A percentile compares a stretch with the other conserved stretches of the same genome.
Evolutionary conservation across 2,113 vertebrate genomes (phyloP).

Genomic region (Thamnophis sirtalis): DNA sequence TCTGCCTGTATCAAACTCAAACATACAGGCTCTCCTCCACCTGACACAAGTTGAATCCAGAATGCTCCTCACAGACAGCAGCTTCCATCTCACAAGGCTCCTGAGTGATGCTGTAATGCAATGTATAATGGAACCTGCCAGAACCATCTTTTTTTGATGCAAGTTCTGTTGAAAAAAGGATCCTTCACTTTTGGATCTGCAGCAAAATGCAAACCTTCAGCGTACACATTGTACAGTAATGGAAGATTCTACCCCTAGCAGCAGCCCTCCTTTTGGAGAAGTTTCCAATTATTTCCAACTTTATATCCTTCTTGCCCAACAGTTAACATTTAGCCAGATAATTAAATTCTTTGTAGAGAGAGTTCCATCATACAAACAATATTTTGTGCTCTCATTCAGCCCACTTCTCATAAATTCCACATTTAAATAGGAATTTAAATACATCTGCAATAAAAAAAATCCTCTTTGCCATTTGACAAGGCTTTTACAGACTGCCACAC

Average conservation of each 20-base stretch:
- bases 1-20: not conserved
- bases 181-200: not conserved
- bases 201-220: not conserved
- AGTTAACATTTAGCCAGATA: not conserved
- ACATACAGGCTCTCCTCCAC: not conserved
- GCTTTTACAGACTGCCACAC: not conserved
- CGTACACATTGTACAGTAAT: not conserved
- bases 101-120: not conserved
- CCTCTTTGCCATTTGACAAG: not conserved
- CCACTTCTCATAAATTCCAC: not conserved
- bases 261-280: not conserved
- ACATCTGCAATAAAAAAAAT: not conserved
- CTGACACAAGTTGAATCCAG: not conserved
- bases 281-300: not conserved
- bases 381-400: not conserved
- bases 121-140: not conserved
- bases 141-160: not conserved
- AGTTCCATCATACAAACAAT: not conserved
- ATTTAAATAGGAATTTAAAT: not conserved
- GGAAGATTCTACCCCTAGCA: not conserved
- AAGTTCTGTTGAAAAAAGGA: not conserved
- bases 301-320: not conserved
- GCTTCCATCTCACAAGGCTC: not conserved
- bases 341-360: not conserved
- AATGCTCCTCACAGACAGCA: not conserved